Evolutionary conservation across 2,113 vertebrate species (phyloP).

Genomic region (Oreochromis spilurus): DNA sequence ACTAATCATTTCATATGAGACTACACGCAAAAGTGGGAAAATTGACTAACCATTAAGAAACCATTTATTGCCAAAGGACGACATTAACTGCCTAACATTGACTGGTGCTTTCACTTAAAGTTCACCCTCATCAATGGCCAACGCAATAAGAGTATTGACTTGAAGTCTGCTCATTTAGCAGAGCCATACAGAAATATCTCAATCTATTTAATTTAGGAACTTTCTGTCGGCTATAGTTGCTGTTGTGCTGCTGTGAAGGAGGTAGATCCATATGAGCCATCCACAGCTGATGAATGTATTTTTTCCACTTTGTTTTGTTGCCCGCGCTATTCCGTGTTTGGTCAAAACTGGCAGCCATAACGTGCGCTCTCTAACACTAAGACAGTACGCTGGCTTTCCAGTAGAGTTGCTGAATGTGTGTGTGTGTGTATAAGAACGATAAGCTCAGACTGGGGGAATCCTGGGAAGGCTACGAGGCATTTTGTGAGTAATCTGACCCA

Average conservation of each 20-base stretch:
- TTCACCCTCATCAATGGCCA: constrained; percentile 21
- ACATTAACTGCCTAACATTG: constrained; percentile 48
- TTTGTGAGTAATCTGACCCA: constrained; percentile 70
- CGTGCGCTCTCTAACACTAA: not conserved
- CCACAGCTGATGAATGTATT: not conserved
- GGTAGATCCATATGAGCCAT: not conserved
- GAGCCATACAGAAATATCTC: not conserved
- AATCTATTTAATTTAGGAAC: not conserved
- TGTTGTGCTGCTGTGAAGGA: not conserved
- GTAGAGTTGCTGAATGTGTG: constrained; percentile 52
- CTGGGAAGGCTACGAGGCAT: constrained; percentile 57
- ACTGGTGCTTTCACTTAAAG: constrained; percentile 45
- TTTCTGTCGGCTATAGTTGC: not conserved
- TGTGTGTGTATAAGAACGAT: constrained; percentile 57
- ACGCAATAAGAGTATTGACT: not conserved
- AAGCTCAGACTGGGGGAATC: constrained; percentile 60
- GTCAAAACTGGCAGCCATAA: not conserved
- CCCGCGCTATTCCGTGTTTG: not conserved
- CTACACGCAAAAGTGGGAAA: constrained; percentile 39
- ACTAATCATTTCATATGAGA: constrained; percentile 67
- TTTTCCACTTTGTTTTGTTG: not conserved
- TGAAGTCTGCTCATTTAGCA: not conserved
- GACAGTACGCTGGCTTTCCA: constrained; percentile 29
- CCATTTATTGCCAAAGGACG: constrained; percentile 53
- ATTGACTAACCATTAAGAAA: constrained; percentile 65